Evolutionary conservation across 1,140 invertebrate species (phyloP).

Genomic region (Scaptomyza hsui): DNA sequence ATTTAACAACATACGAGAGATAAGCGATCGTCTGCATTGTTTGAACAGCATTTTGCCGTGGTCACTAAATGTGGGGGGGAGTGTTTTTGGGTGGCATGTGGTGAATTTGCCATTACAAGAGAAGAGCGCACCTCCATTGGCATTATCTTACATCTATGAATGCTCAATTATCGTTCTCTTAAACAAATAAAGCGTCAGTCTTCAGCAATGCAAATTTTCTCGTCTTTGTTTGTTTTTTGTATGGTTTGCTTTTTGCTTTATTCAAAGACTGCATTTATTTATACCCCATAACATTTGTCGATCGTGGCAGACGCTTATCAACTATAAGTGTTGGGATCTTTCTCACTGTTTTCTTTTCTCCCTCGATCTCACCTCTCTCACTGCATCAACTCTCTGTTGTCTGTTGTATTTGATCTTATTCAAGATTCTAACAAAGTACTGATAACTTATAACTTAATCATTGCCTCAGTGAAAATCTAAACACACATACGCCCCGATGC

Average conservation of each 20-base stretch:
- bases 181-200: slow-evolving; percentile 26
- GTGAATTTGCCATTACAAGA: too few species aligned
- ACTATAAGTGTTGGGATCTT: neutral
- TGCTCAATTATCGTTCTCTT: slow-evolving; percentile 56
- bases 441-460: too few species aligned
- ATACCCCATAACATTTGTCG: neutral
- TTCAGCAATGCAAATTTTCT: slow-evolving; percentile 28
- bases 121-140: slow-evolving; percentile 27
- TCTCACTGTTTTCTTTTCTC: too few species aligned
- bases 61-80: neutral
- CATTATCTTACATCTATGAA: slow-evolving; percentile 62
- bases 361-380: neutral
- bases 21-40: slow-evolving; percentile 62
- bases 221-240: slow-evolving; percentile 15
- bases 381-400: too few species aligned
- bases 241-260: slow-evolving; percentile 11
- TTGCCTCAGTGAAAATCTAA: too few species aligned
- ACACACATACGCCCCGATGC: slow-evolving; percentile 37
- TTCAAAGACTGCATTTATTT: slow-evolving; percentile 3
- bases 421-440: neutral
- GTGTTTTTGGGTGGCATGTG: neutral
- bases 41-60: slow-evolving; percentile 53
- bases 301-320: slow-evolving; percentile 14
- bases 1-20: slow-evolving; percentile 68
- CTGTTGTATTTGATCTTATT: too few species aligned